Evolutionary conservation across 2,113 vertebrate species (phyloP).

Genomic region (Nothocercus julius): DNA sequence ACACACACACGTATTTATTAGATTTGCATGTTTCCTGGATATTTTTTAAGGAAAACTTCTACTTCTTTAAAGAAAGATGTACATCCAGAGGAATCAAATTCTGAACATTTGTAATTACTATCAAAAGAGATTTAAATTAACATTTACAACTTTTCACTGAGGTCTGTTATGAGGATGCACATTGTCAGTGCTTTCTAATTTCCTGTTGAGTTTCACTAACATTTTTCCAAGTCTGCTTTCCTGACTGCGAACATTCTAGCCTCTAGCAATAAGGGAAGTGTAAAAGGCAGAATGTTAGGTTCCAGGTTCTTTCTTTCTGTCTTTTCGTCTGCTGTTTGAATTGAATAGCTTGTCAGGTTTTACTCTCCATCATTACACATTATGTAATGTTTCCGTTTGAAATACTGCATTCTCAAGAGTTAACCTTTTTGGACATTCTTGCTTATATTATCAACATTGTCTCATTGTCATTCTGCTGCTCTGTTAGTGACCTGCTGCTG

Average conservation of each 20-base stretch:
- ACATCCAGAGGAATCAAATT: not conserved
- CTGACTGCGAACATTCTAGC: not conserved
- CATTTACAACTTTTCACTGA: not conserved
- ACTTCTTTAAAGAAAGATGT: not conserved
- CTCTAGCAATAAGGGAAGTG: not conserved
- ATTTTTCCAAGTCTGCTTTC: not conserved
- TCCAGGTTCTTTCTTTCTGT: not conserved
- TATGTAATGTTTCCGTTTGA: not conserved
- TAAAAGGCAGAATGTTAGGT: not conserved
- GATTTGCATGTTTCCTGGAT: not conserved
- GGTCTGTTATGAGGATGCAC: not conserved
- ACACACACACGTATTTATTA: not conserved
- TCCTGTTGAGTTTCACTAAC: not conserved
- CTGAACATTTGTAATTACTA: not conserved
- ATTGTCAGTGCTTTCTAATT: not conserved
- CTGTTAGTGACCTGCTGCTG: constrained; percentile 5
- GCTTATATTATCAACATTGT: not conserved
- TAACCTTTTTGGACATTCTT: constrained; percentile 12
- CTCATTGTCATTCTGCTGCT: constrained; percentile 37
- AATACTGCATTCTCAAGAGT: constrained; percentile 9
- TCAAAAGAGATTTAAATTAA: not conserved
- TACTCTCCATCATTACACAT: not conserved
- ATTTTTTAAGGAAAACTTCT: not conserved
- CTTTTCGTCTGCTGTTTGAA: not conserved
- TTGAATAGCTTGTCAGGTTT: not conserved